Conservation (phyloP, 2,888 invertebrate genomes). For the Cheilosia pagana region DNA sequence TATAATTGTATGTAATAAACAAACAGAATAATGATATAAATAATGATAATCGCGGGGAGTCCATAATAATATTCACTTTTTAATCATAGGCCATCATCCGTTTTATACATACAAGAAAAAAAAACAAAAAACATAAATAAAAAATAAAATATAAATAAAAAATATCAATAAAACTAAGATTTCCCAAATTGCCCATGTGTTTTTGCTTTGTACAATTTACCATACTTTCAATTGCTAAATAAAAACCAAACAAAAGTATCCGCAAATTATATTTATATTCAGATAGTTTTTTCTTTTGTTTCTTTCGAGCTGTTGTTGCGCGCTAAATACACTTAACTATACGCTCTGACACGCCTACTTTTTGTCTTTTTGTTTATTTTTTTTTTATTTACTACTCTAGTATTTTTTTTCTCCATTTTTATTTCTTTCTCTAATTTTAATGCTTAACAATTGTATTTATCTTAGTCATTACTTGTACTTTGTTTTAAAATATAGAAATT, state of each 20-base stretch:
- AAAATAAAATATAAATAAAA: conserved; percentile 24
- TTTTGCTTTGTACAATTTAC: conserved; percentile 65
- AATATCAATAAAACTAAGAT: conserved; percentile 68
- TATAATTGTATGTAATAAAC: conserved; percentile 74
- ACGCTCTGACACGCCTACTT: conserved; percentile 44
- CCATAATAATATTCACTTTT: conserved; percentile 73
- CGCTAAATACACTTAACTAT: conserved; percentile 17
- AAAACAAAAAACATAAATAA: conserved; percentile 3
- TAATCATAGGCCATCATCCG: conserved; percentile 75
- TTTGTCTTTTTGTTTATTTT: conserved; percentile 17
- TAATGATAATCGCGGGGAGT: conserved; percentile 73
- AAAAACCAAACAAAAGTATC: conserved; percentile 9
- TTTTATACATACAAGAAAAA: conserved; percentile 67
- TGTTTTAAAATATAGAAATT: conserved; percentile 65
- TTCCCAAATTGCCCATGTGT: conserved; percentile 69
- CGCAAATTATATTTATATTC: conserved; percentile 31
- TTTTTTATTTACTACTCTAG: conserved; percentile 19
- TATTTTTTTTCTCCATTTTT: conserved; percentile 10
- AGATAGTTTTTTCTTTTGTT: conserved; percentile 55
- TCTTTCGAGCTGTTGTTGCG: conserved; percentile 38
- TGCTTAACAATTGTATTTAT: conserved; percentile 68
- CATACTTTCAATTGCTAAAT: conserved; percentile 25
- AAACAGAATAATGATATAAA: conserved; percentile 70
- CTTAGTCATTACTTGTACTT: conserved; percentile 72
- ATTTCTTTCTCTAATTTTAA: conserved; percentile 56